Conservation (phyloP, 1,140 invertebrate species). For the Temnothorax longispinosus region DNA sequence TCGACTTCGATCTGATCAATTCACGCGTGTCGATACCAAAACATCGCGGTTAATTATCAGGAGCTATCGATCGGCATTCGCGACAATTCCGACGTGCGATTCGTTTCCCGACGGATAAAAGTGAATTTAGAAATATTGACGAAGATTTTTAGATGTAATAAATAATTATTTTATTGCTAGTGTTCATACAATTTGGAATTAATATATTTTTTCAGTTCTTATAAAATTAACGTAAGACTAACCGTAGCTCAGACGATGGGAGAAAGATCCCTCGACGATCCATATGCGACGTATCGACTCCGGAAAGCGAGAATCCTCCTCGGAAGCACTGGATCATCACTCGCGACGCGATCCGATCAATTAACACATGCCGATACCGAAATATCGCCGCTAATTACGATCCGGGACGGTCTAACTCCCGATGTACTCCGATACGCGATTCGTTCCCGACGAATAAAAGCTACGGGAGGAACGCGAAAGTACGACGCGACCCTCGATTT, state of each 20-base stretch:
- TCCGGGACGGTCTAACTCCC: background rate
- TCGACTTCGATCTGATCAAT: background rate
- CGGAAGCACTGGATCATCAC: background rate
- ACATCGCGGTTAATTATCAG: background rate
- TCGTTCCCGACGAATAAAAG: background rate
- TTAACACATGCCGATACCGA: background rate
- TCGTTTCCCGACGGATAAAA: background rate
- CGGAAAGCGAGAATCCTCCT: background rate
- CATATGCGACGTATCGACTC: background rate
- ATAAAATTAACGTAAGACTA: background rate
- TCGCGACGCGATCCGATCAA: background rate
- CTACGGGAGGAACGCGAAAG: too few relatives aligned
- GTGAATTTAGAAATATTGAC: background rate
- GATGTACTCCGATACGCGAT: too few relatives aligned
- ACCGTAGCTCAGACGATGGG: background rate
- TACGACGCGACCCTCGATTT: too few relatives aligned
- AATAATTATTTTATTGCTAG: background rate
- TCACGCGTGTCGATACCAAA: background rate
- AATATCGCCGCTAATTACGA: background rate
- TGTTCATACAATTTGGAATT: background rate
- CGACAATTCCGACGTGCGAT: background rate
- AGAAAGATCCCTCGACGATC: background rate
- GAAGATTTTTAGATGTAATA: background rate
- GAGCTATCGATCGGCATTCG: background rate
- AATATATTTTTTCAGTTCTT: background rate